Evolutionary conservation across 2,797 vertebrate genomes (phyloP).

Genomic region (Myotis vivesi): DNA sequence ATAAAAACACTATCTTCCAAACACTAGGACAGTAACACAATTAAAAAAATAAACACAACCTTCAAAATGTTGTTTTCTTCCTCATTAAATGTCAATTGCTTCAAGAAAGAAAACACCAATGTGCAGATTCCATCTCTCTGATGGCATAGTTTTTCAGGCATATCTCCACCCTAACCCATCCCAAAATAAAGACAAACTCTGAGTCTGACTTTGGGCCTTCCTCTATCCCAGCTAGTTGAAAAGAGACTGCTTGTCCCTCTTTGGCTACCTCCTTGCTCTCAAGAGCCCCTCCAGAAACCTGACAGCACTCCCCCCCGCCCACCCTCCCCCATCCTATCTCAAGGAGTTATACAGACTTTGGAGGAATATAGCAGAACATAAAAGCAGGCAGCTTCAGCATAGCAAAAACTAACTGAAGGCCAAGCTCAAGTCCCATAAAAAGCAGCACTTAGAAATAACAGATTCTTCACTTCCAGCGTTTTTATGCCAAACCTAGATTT

Average conservation of each 20-base stretch:
- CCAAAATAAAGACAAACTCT: conserved; percentile 2
- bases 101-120: conserved; percentile 58
- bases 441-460: not conserved
- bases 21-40: conserved; percentile 40
- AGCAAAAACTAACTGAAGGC: not conserved
- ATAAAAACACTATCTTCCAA: conserved; percentile 76
- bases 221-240: not conserved
- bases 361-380: not conserved
- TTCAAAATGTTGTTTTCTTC: conserved; percentile 70
- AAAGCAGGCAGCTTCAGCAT: not conserved
- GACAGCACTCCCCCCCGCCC: not conserved
- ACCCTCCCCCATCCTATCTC: not conserved
- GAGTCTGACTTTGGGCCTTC: not conserved
- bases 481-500: not conserved
- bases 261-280: not conserved
- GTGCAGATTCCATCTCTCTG: conserved; percentile 45
- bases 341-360: not conserved
- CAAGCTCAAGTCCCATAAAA: not conserved
- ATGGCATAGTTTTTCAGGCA: conserved; percentile 25
- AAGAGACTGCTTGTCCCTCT: not conserved
- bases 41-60: conserved; percentile 72
- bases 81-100: conserved; percentile 69
- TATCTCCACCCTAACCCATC: not conserved
- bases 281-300: not conserved
- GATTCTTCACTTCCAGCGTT: not conserved